Conservation (phyloP, 2,888 invertebrate genomes). For the Papilio demoleus region DNA sequence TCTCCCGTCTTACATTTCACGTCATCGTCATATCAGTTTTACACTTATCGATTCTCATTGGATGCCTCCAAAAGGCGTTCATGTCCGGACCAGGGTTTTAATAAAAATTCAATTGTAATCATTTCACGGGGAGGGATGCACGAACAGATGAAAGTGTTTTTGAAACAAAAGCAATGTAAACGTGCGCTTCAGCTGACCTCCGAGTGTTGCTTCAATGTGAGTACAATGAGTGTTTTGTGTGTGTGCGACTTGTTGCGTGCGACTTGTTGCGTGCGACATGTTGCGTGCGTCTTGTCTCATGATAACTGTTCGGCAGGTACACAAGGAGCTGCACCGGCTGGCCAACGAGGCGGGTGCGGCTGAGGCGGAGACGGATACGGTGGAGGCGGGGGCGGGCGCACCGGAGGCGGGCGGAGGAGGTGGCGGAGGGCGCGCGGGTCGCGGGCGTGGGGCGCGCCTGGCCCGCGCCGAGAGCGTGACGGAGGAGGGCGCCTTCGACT, state of each 20-base stretch:
- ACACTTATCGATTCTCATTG: no score
- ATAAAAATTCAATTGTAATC: no score
- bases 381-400: no score
- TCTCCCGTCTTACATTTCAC: no score
- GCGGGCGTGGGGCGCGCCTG: constrained; percentile 41
- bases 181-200: no score
- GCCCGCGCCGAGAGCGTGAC: constrained; percentile 62
- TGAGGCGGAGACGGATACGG: constrained; percentile 50
- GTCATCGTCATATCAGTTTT: no score
- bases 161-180: no score
- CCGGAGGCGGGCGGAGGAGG: constrained; percentile 51
- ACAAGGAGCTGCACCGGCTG: constrained; percentile 88
- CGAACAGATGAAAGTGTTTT: no score
- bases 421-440: constrained; percentile 31
- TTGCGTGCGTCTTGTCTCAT: constrained; percentile 14
- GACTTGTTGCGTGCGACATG: not conserved
- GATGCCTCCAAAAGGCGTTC: no score
- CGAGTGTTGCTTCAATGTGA: not conserved
- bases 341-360: constrained; percentile 67
- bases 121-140: no score
- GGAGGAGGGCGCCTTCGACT: constrained; percentile 67
- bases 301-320: constrained; percentile 75
- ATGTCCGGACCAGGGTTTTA: no score
- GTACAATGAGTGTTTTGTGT: no score
- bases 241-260: not conserved